These are phyloP conservation scores for Helleia helle DNA, from an alignment of 2,888 invertebrate genomes.

Conservation along the genomic window DNA sequence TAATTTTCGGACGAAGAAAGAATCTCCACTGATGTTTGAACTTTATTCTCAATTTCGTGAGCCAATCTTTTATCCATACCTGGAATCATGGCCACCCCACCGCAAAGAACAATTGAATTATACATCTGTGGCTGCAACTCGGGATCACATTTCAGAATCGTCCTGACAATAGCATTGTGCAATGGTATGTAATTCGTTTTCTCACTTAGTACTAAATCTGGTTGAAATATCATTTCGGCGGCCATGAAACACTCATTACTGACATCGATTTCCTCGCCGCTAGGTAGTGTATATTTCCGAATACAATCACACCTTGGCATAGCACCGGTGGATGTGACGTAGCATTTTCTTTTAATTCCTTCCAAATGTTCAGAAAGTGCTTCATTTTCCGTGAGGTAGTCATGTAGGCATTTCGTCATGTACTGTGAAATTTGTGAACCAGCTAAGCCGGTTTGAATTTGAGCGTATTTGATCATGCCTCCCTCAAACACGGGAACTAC, in stretches of 20 bases:
- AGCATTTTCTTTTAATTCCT: slow-evolving; percentile 29
- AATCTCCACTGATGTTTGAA: slow-evolving; percentile 29
- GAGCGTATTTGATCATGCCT: slow-evolving; percentile 39
- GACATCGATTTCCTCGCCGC: slow-evolving; percentile 35
- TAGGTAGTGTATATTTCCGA: slow-evolving; percentile 32
- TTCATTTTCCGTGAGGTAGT: slow-evolving; percentile 27
- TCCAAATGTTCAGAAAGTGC: slow-evolving; percentile 27
- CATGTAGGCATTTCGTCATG: slow-evolving; percentile 29
- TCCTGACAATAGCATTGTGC: slow-evolving; percentile 27
- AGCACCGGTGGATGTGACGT: slow-evolving; percentile 31
- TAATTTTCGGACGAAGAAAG: slow-evolving; percentile 36
- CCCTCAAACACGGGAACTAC: slow-evolving; percentile 52
- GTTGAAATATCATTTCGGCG: slow-evolving; percentile 39
- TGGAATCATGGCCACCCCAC: slow-evolving; percentile 39
- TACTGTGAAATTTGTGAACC: slow-evolving; percentile 31
- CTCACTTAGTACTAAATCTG: slow-evolving; percentile 25
- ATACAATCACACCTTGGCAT: slow-evolving; percentile 25
- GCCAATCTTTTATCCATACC: slow-evolving; percentile 37
- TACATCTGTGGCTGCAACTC: slow-evolving; percentile 26
- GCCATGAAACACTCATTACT: slow-evolving; percentile 34
- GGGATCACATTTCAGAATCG: slow-evolving; percentile 24
- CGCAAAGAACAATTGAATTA: slow-evolving; percentile 38
- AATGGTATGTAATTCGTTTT: slow-evolving; percentile 25
- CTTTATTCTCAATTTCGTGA: slow-evolving; percentile 30
- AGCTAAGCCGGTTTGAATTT: slow-evolving; percentile 37